Base-by-base conservation (phyloP, 2,113 vertebrate genomes). In the Halichoerus grypus region DNA sequence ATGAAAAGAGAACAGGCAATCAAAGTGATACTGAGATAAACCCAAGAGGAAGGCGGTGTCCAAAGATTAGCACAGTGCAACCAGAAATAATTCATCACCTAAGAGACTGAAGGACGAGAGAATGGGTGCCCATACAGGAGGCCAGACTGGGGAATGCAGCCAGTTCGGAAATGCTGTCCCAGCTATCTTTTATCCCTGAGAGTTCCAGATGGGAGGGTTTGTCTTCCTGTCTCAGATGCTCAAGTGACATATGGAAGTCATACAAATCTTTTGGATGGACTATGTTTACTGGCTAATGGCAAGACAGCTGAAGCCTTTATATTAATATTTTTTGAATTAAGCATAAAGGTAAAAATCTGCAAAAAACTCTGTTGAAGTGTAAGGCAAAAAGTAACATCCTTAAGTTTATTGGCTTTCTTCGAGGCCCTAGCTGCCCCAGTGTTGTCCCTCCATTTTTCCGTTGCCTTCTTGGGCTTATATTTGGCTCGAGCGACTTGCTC, bases 181-280 rank as follows among this genome's bases (percentile, higher is more conserved):
- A 84, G 88, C 55, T 80, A 69, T 92, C 18, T 80, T 89, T 96
- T 90, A 95, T 69, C 42, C 87, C 74, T 96, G 79, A 84, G 63
- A 42, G 59, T 74, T 95, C 74, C 74, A 94, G 67, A 82, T 87
- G 80, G 36, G 28, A 82, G 79, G 63, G 51, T 74, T 84, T 92
- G 46, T 97, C 79, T 94, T 89, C 22, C 84, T 94, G 46, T 93
- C 77, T 93, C 92, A 72, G 88, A 86, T 92, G 28, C 49, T 86
- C 55, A 72, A 83, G 72, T 81, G 65, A 71, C 81, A 95, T 88
- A 80, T 94, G 85, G 93, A 97, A 97, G 85, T 94, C 81, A 91
- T 84, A 87, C 63, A 85, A 97, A 92, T 88, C 95, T 92, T 96
- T 81, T 92, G 53, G 84, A 82, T 63, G 65, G 12, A 9, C 61